Base-by-base conservation (phyloP, 1,140 invertebrate genomes). In the Gryllus bimaculatus region DNA sequence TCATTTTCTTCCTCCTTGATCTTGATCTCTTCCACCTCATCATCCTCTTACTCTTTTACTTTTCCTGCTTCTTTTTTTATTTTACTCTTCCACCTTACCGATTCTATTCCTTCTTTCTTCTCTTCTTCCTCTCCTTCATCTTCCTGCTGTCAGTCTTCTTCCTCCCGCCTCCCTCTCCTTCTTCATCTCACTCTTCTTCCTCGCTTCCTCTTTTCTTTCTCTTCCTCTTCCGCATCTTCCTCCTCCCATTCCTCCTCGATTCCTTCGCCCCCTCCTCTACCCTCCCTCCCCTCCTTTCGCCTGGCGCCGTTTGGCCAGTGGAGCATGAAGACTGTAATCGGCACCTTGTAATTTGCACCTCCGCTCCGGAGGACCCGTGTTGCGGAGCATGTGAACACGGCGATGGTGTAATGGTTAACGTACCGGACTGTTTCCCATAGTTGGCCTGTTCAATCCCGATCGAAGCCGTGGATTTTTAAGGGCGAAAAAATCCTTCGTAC, bases 21-120 rank as follows among this genome's bases (percentile, higher is more conserved):
- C 6, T n/a, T 6, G 6, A 6, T 73, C 6, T n/a, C n/a, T 15
- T 15, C n/a, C n/a, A 3, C 66, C 66, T 73, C n/a, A 13, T 73
- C 66, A 1, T n/a, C n/a, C 66, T 73, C 66, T 73, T 73, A n/a
- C 6, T 73, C 13, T 73, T 73, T 6, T n/a, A 15, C 1, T 73
- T 73, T 73, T n/a, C 66, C n/a, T 73, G 1, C 13, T 73, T 6
- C 13, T 73, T 6, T 3, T 73, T 73, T 73, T 73, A 73, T 73
- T n/a, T 73, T 73, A 15, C n/a, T n/a, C 66, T 73, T 73, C n/a
- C 66, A 73, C 66, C 66, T 73, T 73, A n/a, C n/a, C n/a, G n/a
- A n/a, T n/a, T n/a, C n/a, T n/a, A n/a, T n/a, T n/a, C n/a, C n/a
- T n/a, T n/a, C n/a, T n/a, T n/a, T n/a, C n/a, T n/a, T n/a, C n/a